A percentile compares a stretch with the other conserved stretches of the same genome.
These are phyloP conservation scores for Aphelinus certus DNA, from an alignment of 1,140 invertebrate genomes.

Conservation along the genomic window DNA sequence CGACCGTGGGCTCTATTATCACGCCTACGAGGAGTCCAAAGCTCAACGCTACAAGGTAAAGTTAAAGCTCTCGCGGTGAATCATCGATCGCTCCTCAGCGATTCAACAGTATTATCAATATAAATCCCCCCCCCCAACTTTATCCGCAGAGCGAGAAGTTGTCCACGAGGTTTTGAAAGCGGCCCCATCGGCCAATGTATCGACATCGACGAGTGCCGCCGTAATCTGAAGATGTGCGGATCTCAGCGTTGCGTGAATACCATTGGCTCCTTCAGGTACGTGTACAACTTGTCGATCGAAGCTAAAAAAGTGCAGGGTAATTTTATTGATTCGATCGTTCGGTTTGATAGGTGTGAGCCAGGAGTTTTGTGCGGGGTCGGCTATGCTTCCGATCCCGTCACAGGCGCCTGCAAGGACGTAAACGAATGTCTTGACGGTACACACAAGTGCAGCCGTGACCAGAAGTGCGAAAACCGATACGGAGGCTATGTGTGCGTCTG, in stretches of 20 bases:
- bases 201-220: conserved; percentile 69
- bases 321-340: not conserved
- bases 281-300: too few species aligned
- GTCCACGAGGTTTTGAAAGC: conserved; percentile 54
- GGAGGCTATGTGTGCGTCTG: conserved; percentile 83
- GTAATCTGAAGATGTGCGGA: conserved; percentile 48
- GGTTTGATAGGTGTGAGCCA: conserved; percentile 62
- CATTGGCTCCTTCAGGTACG: conserved; percentile 65
- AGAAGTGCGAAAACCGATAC: conserved; percentile 78
- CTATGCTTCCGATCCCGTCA: conserved; percentile 68
- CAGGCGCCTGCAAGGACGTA: conserved; percentile 70
- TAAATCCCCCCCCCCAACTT: not conserved
- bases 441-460: conserved; percentile 75
- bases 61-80: too few species aligned
- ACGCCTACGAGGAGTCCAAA: conserved; percentile 3
- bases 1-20: conserved; percentile 26
- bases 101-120: too few species aligned
- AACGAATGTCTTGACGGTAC: conserved; percentile 76
- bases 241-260: conserved; percentile 68
- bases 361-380: conserved; percentile 78
- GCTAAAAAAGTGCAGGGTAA: too few species aligned
- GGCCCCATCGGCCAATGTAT: conserved; percentile 54
- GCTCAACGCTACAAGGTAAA: conserved; percentile 1
- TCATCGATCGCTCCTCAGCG: too few species aligned
- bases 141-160: conserved; percentile 21